phyloP scores from a whole-genome alignment of 2,113 vertebrate genomes.

The Okapia johnstoni region DNA sequence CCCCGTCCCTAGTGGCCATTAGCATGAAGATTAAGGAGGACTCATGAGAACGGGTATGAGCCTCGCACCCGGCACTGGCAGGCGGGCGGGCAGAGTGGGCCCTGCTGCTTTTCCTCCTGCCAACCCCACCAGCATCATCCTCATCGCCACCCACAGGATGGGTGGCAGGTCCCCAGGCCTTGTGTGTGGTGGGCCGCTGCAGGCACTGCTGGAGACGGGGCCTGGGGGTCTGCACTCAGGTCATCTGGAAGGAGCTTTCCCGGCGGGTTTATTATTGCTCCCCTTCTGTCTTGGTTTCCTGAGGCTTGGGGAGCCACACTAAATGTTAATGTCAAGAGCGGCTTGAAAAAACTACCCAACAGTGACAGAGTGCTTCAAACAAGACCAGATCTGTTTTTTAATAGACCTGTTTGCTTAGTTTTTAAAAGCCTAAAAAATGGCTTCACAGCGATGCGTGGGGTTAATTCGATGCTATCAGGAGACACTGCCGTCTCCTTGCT shows the following conservation, averaged over 20 bases:
- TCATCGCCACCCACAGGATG: not conserved
- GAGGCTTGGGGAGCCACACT: slow-evolving; percentile 43
- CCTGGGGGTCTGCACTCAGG: not conserved
- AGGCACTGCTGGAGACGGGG: not conserved
- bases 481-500: slow-evolving; percentile 34
- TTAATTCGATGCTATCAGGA: slow-evolving; percentile 70
- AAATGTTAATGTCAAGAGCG: slow-evolving; percentile 62
- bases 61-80: fast-evolving
- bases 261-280: slow-evolving; percentile 58
- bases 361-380: slow-evolving; percentile 62
- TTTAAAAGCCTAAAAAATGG: slow-evolving; percentile 65
- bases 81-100: too few relatives aligned
- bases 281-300: not conserved
- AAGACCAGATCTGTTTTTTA: slow-evolving; percentile 71
- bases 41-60: fast-evolving
- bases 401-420: slow-evolving; percentile 20
- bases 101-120: not conserved
- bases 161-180: not conserved
- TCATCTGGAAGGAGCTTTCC: slow-evolving; percentile 26
- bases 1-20: too few relatives aligned
- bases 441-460: slow-evolving; percentile 62
- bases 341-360: slow-evolving; percentile 53
- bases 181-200: slow-evolving; percentile 20
- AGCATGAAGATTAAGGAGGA: not conserved
- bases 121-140: not conserved